Evolutionary conservation across 2,888 invertebrate genomes (phyloP), one percentile per base, ranked within the genome.

Genomic region (Ctena decussata): DNA sequence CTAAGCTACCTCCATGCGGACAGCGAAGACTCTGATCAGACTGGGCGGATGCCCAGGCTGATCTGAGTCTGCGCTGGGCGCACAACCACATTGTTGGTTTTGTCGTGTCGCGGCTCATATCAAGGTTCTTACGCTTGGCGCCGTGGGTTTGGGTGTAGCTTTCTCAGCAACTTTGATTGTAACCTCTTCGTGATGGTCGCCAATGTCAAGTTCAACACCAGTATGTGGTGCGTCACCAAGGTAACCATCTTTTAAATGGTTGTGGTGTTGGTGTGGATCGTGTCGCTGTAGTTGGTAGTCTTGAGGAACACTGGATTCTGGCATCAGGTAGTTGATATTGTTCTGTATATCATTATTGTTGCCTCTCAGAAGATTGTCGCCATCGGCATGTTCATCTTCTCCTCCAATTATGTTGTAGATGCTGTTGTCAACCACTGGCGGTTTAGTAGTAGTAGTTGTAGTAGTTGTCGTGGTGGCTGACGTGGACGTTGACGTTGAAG

Each of bases 391-490:
- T 27, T 72, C n/a, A 15, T 57, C 15, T 32, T n/a, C 49, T 3
- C 60, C 72, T 15, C 72, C 71, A n/a, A 72, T 72, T 11, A 69
- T 37, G 18, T 79, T 57, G 21, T 57, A 65, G 18, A 72, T 77
- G 21, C 44, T 32, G 46, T 70, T 69, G 35, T 69, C 77, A 32
- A 53, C 60, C 2, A 41, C 27, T 6, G 77, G 80, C 2, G 77
- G 71, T 0, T n/a, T 39, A n/a, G 35, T 18, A 27, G 71, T 53
- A 18, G 79, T 70, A 5, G 71, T 82, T 0, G 85, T 82, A 12
- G 84, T 84, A 15, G 84, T 82, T 30, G 89, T 82, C 0, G 80
- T 65, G 12, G 86, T 77, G 15, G 82, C 75, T 35, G 82, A 73
- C 12, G 81, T 69, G 8, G 84, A 74, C 0, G 73, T 74, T 6